Base-by-base conservation (phyloP, 2,888 invertebrate genomes). In the Dendrolimus pini region DNA sequence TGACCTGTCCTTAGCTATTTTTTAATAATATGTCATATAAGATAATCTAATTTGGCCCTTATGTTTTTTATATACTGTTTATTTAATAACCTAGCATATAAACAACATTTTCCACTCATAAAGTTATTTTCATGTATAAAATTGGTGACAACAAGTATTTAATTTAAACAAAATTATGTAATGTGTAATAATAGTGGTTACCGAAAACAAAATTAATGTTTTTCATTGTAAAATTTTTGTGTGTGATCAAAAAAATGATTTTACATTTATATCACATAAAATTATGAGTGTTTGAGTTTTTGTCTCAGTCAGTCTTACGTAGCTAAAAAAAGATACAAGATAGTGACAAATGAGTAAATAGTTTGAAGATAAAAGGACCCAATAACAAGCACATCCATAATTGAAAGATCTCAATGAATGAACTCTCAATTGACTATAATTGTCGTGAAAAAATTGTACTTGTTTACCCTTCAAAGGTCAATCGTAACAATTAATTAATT, bases 371-470 rank as follows among this genome's bases (percentile, higher is more conserved):
- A 47, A 47, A 12, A 6, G 30, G 30, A 52, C 13, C 56, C 54
- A 54, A 55, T 59, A 58, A 53, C 56, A 55, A 55, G 58, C 12
- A 55, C 53, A 42, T 30, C 13, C 41, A 55, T 59, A 59, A 56
- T 59, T 59, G 56, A 56, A 52, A 47, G 47, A 30, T 30, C 30
- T 30, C 41, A 54, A 12, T 59, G 56, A 59, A 56, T 59, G 54
- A 56, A 56, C 54, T 47, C 47, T 58, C 58, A 62, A 62, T 64
- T 61, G 59, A 57, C 57, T 56, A 57, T 58, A 57, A 56, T 59
- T 56, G 56, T 58, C 53, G 53, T 55, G 56, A 64, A 54, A 64
- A 65, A 75, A 74, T 60, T 58, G 60, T 59, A 61, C 65, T 47
- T 8, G 9, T 12, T 30, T 47, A 47, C 12, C 47, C 12, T 47